Percentiles rank a stretch among this genome's conserved stretches.
Evolutionary conservation across 1,140 invertebrate genomes (phyloP).

Genomic region (Ptiloglossa arizonensis): DNA sequence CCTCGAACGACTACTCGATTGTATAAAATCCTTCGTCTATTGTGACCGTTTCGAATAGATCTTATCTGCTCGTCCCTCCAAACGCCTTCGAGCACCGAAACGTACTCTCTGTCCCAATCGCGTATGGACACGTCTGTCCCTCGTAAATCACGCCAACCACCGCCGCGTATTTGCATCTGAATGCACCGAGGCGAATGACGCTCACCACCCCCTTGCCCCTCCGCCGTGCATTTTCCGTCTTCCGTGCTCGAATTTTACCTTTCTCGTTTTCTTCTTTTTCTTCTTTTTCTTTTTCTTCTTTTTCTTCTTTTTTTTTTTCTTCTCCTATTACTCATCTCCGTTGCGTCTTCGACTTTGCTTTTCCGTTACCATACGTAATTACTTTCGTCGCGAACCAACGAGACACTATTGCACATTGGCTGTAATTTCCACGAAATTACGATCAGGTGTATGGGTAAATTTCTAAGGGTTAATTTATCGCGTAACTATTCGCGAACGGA

Average conservation of each 20-base stretch:
- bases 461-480: no score
- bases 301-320: no score
- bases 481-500: no score
- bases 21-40: constrained; percentile 50
- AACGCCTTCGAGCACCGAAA: constrained; percentile 39
- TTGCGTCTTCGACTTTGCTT: no score
- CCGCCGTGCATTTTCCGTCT: constrained; percentile 4
- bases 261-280: background rate
- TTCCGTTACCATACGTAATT: no score
- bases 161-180: constrained; percentile 66
- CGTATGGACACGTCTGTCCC: constrained; percentile 51
- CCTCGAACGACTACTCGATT: background rate
- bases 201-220: background rate
- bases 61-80: constrained; percentile 52
- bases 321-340: no score
- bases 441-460: no score
- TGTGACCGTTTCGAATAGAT: constrained; percentile 53
- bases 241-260: background rate
- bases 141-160: constrained; percentile 66
- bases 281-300: no score
- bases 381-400: no score
- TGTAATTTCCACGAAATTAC: no score
- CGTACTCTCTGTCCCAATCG: constrained; percentile 38
- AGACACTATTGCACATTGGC: no score
- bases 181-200: constrained; percentile 53